These are phyloP conservation scores for Adineta ricciae DNA, from an alignment of 2,888 invertebrate genomes.

Conservation along the genomic window DNA sequence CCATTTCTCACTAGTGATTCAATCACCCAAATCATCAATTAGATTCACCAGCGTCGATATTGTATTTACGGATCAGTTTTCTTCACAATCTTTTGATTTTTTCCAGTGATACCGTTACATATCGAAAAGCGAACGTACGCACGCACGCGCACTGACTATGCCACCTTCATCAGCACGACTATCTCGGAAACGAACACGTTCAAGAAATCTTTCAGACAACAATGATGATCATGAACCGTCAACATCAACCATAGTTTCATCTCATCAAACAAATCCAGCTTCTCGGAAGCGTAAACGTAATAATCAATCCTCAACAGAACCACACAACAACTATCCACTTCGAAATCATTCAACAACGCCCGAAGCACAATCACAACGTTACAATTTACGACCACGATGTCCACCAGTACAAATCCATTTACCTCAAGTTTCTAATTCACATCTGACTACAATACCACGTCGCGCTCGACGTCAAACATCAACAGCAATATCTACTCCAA, in stretches of 20 bases:
- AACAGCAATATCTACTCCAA: background rate
- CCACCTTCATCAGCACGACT: background rate
- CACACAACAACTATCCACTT: background rate
- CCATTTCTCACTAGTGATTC: background rate
- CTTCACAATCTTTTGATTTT: background rate
- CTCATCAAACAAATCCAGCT: background rate
- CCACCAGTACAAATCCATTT: background rate
- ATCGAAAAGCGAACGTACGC: background rate
- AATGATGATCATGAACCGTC: background rate
- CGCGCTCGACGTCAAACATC: background rate
- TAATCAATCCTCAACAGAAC: background rate
- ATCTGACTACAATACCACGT: background rate
- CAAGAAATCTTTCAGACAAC: background rate
- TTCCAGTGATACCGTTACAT: background rate
- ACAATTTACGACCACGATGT: background rate
- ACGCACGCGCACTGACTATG: background rate
- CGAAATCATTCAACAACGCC: background rate
- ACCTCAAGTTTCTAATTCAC: background rate
- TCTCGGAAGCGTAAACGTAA: background rate
- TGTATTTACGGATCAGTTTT: background rate
- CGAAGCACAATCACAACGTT: background rate
- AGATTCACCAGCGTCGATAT: background rate
- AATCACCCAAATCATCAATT: background rate
- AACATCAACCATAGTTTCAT: background rate
- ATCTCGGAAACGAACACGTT: conserved; percentile 10